Conservation (phyloP, 2,888 invertebrate species). For the Keiferia lycopersicella region DNA sequence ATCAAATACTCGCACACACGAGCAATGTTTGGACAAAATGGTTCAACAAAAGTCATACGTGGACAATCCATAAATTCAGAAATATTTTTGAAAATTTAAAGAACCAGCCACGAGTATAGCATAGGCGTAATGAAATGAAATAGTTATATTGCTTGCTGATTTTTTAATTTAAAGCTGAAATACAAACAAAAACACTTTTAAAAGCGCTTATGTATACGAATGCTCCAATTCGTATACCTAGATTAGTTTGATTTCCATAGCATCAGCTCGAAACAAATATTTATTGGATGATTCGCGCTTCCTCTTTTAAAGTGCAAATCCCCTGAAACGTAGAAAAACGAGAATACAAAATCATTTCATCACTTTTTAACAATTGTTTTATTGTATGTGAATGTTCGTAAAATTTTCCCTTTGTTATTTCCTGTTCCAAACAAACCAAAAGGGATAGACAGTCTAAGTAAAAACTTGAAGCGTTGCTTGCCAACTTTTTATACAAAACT, state of each 20-base stretch:
- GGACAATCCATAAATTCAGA: no score
- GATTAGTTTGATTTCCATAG: constrained; percentile 14
- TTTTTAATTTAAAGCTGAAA: no score
- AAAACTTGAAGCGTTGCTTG: constrained; percentile 11
- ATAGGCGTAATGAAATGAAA: no score
- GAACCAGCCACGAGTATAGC: no score
- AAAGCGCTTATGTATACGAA: not conserved
- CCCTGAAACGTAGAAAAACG: not conserved
- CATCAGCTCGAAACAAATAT: constrained; percentile 2
- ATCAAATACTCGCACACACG: no score
- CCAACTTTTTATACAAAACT: constrained; percentile 21
- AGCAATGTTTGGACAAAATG: no score
- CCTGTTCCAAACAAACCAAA: not conserved
- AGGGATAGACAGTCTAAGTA: not conserved
- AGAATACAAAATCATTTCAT: no score
- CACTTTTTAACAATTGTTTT: no score
- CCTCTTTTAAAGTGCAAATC: not conserved
- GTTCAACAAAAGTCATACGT: no score
- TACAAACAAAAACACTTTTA: not conserved
- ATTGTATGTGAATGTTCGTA: not conserved
- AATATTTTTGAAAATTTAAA: no score
- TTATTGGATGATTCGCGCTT: not conserved
- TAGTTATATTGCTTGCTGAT: no score
- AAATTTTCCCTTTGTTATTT: not conserved
- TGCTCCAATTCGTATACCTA: not conserved